Evolutionary conservation across 2,113 vertebrate species (phyloP).

Genomic region (cattle (Bos taurus)): DNA sequence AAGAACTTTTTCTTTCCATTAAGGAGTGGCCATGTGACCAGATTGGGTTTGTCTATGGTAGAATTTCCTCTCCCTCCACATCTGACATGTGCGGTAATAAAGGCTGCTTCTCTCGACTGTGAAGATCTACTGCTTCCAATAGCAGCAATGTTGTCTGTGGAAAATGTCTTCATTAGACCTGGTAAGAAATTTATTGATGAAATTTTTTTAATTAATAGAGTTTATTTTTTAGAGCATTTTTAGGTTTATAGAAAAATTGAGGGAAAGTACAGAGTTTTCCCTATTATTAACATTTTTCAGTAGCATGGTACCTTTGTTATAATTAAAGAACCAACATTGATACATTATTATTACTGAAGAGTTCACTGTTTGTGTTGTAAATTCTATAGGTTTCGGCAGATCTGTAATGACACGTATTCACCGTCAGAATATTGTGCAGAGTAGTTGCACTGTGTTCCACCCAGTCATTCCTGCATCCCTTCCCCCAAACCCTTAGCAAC

Average conservation of each 20-base stretch:
- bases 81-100: constrained; percentile 91
- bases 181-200: constrained; percentile 78
- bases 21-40: constrained; percentile 93
- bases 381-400: background rate
- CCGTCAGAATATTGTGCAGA: background rate
- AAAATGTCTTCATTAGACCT: constrained; percentile 97
- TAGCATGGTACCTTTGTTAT: background rate
- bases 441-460: background rate
- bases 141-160: constrained; percentile 96
- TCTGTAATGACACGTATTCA: background rate
- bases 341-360: background rate
- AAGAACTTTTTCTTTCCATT: constrained; percentile 33
- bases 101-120: constrained; percentile 89
- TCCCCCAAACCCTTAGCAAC: background rate
- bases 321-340: background rate
- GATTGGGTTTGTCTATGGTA: constrained; percentile 91
- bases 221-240: background rate
- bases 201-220: background rate
- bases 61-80: constrained; percentile 94
- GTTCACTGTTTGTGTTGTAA: background rate
- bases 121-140: constrained; percentile 93
- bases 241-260: constrained; percentile 20
- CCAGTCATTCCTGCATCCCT: background rate
- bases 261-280: background rate
- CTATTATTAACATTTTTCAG: background rate